These are phyloP conservation scores for Graptemys geographica DNA, from an alignment of 2,797 vertebrate species.

Conservation along the genomic window DNA sequence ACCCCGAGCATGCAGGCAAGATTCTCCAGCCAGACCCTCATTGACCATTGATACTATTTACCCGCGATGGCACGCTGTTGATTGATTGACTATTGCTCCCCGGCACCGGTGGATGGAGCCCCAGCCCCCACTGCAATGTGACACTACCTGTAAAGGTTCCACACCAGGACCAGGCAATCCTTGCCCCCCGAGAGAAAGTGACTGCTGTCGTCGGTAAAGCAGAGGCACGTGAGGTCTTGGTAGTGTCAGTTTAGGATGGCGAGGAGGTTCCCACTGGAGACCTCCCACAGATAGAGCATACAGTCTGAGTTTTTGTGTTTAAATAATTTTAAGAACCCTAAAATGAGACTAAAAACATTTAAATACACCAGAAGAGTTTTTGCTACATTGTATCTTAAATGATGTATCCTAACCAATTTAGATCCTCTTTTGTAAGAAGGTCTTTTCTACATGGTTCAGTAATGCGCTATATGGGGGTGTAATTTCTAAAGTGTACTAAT, in stretches of 20 bases:
- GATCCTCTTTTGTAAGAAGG: background rate
- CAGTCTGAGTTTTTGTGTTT: background rate
- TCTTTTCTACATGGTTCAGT: background rate
- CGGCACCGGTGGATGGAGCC: fast-evolving
- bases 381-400: background rate
- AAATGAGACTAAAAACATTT: background rate
- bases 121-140: fast-evolving
- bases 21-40: no score
- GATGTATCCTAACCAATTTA: background rate
- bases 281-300: slow-evolving; percentile 73
- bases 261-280: slow-evolving; percentile 91
- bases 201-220: slow-evolving; percentile 94
- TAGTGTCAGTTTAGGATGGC: slow-evolving; percentile 92
- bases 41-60: no score
- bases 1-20: no score
- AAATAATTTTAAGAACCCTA: background rate
- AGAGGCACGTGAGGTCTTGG: slow-evolving; percentile 92
- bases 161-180: slow-evolving; percentile 93
- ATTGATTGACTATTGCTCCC: background rate
- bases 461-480: background rate
- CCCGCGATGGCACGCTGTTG: no score
- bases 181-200: slow-evolving; percentile 95
- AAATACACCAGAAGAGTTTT: background rate
- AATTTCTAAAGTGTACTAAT: background rate
- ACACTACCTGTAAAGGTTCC: slow-evolving; percentile 90